Evolutionary conservation across 2,113 vertebrate species (phyloP), one percentile per base, ranked within the genome.

Genomic region (Pseudonaja textilis): DNA sequence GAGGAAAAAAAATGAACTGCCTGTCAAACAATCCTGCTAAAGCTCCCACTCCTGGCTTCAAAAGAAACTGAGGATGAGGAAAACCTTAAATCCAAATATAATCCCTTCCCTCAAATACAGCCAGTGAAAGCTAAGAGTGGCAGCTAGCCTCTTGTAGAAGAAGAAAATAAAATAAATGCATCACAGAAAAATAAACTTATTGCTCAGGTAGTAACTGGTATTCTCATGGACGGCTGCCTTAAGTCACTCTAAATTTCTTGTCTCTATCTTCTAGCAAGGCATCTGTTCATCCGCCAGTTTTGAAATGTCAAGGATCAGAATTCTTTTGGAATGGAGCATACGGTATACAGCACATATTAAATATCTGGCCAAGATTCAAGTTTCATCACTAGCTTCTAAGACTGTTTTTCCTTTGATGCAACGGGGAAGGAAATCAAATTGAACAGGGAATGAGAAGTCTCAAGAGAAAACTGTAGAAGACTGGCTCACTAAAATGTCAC

Each of bases 111-210:
- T 91, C 86, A 93, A 89, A 89, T 25, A 39, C 9, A 47, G 69
- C 34, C 87, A n/a, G 29, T 93, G 54, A 94, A 93, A 89, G 47
- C 90, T 47, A 91, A 93, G 64, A 89, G 50, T 91, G 87, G 90
- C 92, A 94, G 86, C 54, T 91, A 86, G 87, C 45, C 74, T 91
- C 61, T 54, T 85, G 56, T 23, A 89, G 61, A 89, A 93, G 22
- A 91, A 54, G 22, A 59, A 88, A 91, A 42, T 2, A 85, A 93
- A 93, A 89, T 81, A 93, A 93, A 89, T 89, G 86, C 64, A n/a
- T 85, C 87, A 59, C 54, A 85, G 20, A 89, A 59, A 91, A 91
- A 91, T 89, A 55, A 90, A 87, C 57, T 87, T 87, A 93, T 93
- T 90, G 47, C 52, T 88, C 29, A 85, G 52, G 42, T 91, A 47